These are phyloP conservation scores for Catharus fuscescens DNA, from an alignment of 2,113 vertebrate species.

Conservation along the genomic window DNA sequence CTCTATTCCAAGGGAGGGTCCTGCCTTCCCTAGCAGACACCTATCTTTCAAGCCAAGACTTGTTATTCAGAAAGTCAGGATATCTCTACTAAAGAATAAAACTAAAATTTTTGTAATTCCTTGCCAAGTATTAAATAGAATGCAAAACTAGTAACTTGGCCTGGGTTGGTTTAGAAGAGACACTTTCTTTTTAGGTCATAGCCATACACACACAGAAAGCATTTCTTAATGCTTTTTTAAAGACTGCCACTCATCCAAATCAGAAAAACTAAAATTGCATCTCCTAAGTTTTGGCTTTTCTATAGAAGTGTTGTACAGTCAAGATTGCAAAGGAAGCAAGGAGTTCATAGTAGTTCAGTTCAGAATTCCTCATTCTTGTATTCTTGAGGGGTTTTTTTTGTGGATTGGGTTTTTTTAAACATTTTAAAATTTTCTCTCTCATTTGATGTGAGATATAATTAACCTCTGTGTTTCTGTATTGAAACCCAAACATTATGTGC, in stretches of 20 bases:
- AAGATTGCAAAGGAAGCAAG: neutral
- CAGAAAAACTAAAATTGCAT: neutral
- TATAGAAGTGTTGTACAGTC: neutral
- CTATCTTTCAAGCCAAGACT: too few relatives aligned
- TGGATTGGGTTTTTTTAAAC: rapidly evolving
- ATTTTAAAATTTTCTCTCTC: neutral
- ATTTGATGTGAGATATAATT: neutral
- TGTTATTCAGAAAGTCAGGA: neutral
- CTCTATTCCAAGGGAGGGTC: too few relatives aligned
- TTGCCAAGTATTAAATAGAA: neutral
- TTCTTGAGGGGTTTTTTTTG: neutral
- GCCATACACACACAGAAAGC: rapidly evolving
- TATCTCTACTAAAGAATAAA: neutral
- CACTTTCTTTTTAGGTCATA: neutral
- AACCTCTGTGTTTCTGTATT: neutral
- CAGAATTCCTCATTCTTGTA: neutral
- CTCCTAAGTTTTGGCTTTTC: neutral
- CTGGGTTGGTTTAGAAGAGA: neutral
- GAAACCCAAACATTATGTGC: neutral
- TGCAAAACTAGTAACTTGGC: neutral
- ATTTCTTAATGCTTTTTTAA: neutral
- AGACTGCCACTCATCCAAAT: neutral
- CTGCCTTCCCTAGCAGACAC: too few relatives aligned
- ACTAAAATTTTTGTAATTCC: rapidly evolving
- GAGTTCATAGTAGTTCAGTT: neutral